Evolutionary conservation across 1,140 invertebrate species (phyloP).

Genomic region (Drosophila sulfurigaster): DNA sequence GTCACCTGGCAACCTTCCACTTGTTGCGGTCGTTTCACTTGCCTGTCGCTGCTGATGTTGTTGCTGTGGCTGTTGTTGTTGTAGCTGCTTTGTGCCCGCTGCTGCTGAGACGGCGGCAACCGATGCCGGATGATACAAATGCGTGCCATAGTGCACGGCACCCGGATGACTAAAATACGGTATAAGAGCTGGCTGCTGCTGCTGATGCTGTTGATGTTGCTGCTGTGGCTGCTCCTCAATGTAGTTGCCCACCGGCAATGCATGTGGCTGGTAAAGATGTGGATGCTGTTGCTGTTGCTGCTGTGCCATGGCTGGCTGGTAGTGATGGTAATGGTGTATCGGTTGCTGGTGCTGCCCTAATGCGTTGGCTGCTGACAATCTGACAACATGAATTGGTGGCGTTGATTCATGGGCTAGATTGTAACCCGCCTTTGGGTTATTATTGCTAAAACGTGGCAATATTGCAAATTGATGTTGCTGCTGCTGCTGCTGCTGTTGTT

Average conservation of each 20-base stretch:
- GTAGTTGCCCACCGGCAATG: conserved; percentile 42
- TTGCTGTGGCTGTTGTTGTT: conserved; percentile 15
- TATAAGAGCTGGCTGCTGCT: conserved; percentile 60
- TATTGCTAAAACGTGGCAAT: conserved; percentile 76
- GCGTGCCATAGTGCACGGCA: conserved; percentile 78
- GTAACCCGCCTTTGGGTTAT: conserved; percentile 69
- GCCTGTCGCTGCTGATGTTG: conserved; percentile 26
- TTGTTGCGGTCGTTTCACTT: conserved; percentile 64
- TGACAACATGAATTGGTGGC: conserved; percentile 69
- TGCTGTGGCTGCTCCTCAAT: conserved; percentile 41
- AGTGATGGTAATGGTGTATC: conserved; percentile 67
- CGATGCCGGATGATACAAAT: conserved; percentile 71
- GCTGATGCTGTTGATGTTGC: conserved; percentile 29
- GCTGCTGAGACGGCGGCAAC: conserved; percentile 38
- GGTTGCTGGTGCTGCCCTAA: conserved; percentile 46
- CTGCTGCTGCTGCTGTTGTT: conserved; percentile 61
- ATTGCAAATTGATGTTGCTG: conserved; percentile 76
- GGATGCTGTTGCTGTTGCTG: conserved; percentile 34
- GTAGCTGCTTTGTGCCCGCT: conserved; percentile 22
- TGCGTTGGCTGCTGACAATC: conserved; percentile 64
- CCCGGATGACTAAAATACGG: conserved; percentile 79
- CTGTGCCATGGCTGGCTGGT: conserved; percentile 46
- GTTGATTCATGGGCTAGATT: conserved; percentile 63
- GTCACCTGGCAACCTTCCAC: conserved; percentile 65
- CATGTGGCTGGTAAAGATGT: conserved; percentile 44